Evolutionary conservation across 2,113 vertebrate genomes (phyloP), one percentile per base, ranked within the genome.

Genomic region (Phalacrocorax aristotelis): DNA sequence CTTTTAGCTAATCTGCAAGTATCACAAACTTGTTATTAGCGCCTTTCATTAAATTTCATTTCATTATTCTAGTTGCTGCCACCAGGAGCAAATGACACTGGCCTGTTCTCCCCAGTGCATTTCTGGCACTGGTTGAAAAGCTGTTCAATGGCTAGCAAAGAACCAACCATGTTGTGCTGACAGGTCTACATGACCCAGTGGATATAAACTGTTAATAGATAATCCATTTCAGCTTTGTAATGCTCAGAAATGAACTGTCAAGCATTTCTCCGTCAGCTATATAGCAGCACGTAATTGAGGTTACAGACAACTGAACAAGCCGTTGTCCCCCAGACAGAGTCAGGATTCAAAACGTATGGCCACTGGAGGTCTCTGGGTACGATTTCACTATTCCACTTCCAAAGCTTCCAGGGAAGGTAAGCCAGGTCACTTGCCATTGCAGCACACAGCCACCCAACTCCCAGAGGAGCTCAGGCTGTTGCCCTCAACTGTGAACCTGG

Each of bases 91-190:
- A 86, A 46, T 6, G 1, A 46, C 34, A 58, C 15, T 12, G 29
- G 32, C 1, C 1, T 49, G 40, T 18, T 76, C 36, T 70, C 20
- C 23, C 32, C 42, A 66, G 46, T 2, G n/a, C 5, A 0, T 25
- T 48, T 34, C 44, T 38, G 49, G 20, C 92, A 38, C 17, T 23
- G 12, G 54, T 5, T 68, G 34, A 92, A 95, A 76, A 14, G 15
- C 66, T 14, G 12, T 26, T 69, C 34, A 7, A 18, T 29, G 69
- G 60, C 57, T 46, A 57, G 21, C 42, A 55, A 69, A 81, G 78
- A 79, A 34, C 0, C 7, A 76, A 40, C 19, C 2, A 2, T 3
- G 25, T 6, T 80, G 40, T 27, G 13, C 11, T 23, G 61, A 55
- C 34, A 77, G 48, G 77, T 68, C 70, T 68, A 30, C 27, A 26